Base-by-base conservation (phyloP, 1,140 invertebrate genomes). In the Drosophila micromelanica region DNA sequence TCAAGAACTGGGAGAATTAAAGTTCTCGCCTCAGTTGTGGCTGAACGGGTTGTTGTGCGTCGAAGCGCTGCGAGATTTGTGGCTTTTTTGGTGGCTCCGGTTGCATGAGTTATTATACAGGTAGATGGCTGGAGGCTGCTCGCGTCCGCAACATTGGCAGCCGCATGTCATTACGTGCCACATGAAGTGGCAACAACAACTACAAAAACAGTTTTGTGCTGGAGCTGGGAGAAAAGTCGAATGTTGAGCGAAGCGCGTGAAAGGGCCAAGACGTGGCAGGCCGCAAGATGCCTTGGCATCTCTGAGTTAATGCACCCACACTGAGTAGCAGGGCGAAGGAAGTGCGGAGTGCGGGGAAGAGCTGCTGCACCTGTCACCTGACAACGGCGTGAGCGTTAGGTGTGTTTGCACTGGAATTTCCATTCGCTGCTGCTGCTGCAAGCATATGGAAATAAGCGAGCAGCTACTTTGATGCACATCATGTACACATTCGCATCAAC, bases 111-210 rank as follows among this genome's bases (percentile, higher is more conserved):
- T 86, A 86, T 87, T 46, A 52, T 35, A 27, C 40, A 32, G 77
- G 68, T 68, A 57, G 27, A 27, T 51, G 45, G 60, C 61, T 30
- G 78, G 54, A 45, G 51, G 45, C 40, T 48, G 37, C 17, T 6
- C 61, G 60, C 69, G 78, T 74, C 78, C 73, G 57, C 80, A 80
- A 69, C 82, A 78, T 87, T 87, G 81, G 63, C 82, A 78, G 81
- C 74, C 81, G 78, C 82, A 87, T 86, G 81, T 81, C 82, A 86
- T 87, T 87, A 81, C 82, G 78, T 87, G 81, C 73, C 63, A 73
- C 62, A 67, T 27, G 45, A 43, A 48, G 51, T 56, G 68, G 55
- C 48, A 63, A 49, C 75, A 48, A 23, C 17, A 27, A 6, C 27
- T 0, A 6, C 27, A 27, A 27, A 5, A 17, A 35, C 32, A 35